Evolutionary conservation across 2,113 vertebrate species (phyloP).

Genomic region (Monopterus albus): DNA sequence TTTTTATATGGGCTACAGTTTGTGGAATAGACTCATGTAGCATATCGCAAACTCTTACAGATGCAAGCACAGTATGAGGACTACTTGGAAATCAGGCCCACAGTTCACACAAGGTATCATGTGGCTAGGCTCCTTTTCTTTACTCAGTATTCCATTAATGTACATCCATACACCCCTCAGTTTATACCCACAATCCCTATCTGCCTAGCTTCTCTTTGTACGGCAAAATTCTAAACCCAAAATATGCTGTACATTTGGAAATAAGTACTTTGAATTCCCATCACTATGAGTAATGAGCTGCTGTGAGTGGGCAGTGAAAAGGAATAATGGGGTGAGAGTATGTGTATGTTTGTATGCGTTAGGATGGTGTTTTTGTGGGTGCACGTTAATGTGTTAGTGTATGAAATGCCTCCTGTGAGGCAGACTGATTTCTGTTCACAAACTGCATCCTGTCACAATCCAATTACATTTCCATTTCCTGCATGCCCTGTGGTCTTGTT

Average conservation of each 20-base stretch:
- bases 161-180: not conserved
- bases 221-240: not conserved
- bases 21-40: too few species aligned
- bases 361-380: constrained; percentile 34
- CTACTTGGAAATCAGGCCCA: too few species aligned
- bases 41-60: too few species aligned
- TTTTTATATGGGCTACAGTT: too few species aligned
- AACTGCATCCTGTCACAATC: constrained; percentile 80
- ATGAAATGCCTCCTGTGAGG: constrained; percentile 70
- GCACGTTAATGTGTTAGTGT: constrained; percentile 47
- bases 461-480: constrained; percentile 81
- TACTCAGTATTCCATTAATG: not conserved
- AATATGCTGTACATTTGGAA: not conserved
- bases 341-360: constrained; percentile 17
- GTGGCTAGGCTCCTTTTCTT: too few species aligned
- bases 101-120: too few species aligned
- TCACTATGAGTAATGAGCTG: constrained; percentile 6
- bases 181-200: not conserved
- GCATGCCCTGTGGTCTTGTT: constrained; percentile 65
- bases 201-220: not conserved
- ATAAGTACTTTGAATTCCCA: not conserved
- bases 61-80: too few species aligned
- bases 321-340: constrained; percentile 9
- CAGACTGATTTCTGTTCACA: constrained; percentile 67
- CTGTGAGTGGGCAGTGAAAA: constrained; percentile 33